Percentiles rank a stretch among this genome's conserved stretches.
Conservation (phyloP, 2,888 invertebrate species). For the Alitta virens region DNA sequence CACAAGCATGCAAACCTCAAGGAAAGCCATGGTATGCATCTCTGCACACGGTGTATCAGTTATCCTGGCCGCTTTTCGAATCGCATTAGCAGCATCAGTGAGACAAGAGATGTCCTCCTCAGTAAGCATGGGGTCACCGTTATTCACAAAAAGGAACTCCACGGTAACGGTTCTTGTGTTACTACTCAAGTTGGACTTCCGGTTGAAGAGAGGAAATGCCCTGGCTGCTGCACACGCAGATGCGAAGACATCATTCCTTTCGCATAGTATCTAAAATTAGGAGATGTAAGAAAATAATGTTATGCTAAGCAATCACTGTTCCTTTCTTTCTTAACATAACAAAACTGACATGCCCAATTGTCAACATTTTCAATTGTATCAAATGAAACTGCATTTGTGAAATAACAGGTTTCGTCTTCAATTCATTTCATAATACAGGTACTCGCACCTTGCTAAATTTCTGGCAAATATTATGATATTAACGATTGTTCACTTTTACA, state of each 20-base stretch:
- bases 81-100: slow-evolving; percentile 46
- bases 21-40: slow-evolving; percentile 78
- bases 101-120: slow-evolving; percentile 51
- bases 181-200: slow-evolving; percentile 58
- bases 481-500: no score
- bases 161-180: slow-evolving; percentile 40
- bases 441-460: no score
- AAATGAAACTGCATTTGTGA: no score
- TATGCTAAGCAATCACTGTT: no score
- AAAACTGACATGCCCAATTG: no score
- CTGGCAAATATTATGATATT: no score
- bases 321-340: no score
- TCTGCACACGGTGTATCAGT: slow-evolving; percentile 83
- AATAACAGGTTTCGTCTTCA: no score
- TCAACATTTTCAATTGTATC: no score
- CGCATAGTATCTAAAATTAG: slow-evolving; percentile 68
- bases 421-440: no score
- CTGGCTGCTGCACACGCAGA: slow-evolving; percentile 79
- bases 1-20: slow-evolving; percentile 62
- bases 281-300: not conserved
- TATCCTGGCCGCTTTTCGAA: slow-evolving; percentile 75
- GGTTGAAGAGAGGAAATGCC: slow-evolving; percentile 73
- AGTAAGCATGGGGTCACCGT: slow-evolving; percentile 40
- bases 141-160: slow-evolving; percentile 63
- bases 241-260: slow-evolving; percentile 73